Evolutionary conservation across 92 coral and sea anemone genomes (phyloP), one percentile per base, ranked within the genome.

Genomic region (Galaxea fascicularis): DNA sequence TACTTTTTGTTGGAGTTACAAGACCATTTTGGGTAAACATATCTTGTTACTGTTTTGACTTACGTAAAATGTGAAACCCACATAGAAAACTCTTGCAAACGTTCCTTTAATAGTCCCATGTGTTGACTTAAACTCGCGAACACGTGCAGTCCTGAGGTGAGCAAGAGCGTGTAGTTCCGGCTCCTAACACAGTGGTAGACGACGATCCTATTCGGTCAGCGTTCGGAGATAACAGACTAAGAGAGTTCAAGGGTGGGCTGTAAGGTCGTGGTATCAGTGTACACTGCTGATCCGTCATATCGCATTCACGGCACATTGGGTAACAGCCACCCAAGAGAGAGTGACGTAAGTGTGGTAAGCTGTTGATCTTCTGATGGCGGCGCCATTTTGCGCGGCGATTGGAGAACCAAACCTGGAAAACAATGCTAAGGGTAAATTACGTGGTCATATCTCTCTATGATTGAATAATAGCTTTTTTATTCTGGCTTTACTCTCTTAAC

Each of bases 381-480:
- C 99, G 95, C 99, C 99, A 97, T 86, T 97, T 97, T 64, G 99
- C 99, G 27, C 99, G 93, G 51, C 99, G 94, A 85, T 97, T 97
- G 46, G 99, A 97, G 82, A 97, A 97, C 99, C 99, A 97, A 14
- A 97, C 99, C 99, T 97, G 77, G 29, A 63, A 83, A 90, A 17
- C 20, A 47, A 29, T 10, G n/a, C 84, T 57, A 83, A 16, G 14
- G 17, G 18, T 51, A 39, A 10, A 0, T 17, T 8, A 22, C 9
- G 3, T 8, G 16, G 28, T 20, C 41, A 8, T 35, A 10, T 20
- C 9, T 6, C 7, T 75, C 8, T 75, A 7, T 20, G 17, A n/a
- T 20, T 12, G 59, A 24, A 35, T 18, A n/a, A 5, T 0, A 27
- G 14, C 26, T 12, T 4, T 35, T 2, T 35, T 35, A 35, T 35